Evolutionary conservation across 2,113 vertebrate genomes (phyloP).

Genomic region (Crocuta crocuta): DNA sequence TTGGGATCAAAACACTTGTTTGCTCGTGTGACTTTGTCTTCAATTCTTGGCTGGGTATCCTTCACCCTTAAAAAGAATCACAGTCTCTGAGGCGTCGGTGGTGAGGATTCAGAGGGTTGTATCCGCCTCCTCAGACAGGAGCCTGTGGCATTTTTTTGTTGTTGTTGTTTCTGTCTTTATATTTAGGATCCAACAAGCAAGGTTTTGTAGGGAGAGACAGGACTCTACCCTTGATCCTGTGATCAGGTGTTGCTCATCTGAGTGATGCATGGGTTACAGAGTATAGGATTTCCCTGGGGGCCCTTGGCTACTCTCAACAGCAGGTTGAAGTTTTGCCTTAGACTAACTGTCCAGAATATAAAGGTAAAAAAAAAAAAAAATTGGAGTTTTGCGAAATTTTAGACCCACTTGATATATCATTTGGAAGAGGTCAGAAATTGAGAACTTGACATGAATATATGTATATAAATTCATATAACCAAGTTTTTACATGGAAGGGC

Average conservation of each 20-base stretch:
- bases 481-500: background rate
- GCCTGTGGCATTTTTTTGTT: background rate
- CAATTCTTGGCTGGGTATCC: background rate
- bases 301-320: background rate
- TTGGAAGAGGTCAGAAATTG: background rate
- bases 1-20: background rate
- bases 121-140: background rate
- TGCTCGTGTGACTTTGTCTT: background rate
- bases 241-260: background rate
- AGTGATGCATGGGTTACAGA: background rate
- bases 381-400: background rate
- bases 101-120: background rate
- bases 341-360: background rate
- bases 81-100: background rate
- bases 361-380: background rate
- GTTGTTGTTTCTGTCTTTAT: background rate
- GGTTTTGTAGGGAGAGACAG: background rate
- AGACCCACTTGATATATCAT: background rate
- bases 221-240: background rate
- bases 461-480: background rate
- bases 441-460: background rate
- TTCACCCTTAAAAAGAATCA: background rate
- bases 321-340: background rate
- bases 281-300: background rate
- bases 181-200: background rate